A percentile compares a stretch with the other conserved stretches of the same genome.
Evolutionary conservation across 2,113 vertebrate genomes (phyloP).

Genomic region (Peromyscus leucopus): DNA sequence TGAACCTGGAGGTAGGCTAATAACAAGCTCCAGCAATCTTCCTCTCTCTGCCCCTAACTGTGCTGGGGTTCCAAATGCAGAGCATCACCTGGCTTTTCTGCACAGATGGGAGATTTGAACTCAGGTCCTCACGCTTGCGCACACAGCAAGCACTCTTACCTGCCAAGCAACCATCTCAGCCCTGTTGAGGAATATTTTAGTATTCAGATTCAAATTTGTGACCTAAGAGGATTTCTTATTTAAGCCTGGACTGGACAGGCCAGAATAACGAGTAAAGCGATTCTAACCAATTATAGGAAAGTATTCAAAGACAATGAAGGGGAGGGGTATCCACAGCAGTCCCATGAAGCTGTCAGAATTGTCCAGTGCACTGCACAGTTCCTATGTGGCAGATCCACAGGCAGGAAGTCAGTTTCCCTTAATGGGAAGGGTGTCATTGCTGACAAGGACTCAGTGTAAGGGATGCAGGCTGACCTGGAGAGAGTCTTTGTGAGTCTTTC

Average conservation of each 20-base stretch:
- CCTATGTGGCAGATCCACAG: too few species aligned
- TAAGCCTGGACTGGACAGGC: not conserved
- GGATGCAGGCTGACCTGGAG: not conserved
- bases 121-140: not conserved
- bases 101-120: not conserved
- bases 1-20: not conserved
- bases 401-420: not conserved
- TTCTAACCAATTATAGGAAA: not conserved
- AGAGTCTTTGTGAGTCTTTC: too few species aligned
- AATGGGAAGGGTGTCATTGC: not conserved
- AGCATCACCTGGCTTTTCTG: not conserved
- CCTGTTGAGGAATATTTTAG: not conserved
- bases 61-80: not conserved
- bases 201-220: not conserved
- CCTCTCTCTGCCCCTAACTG: not conserved
- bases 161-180: not conserved
- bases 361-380: not conserved
- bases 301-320: not conserved
- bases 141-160: not conserved
- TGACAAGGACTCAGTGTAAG: not conserved
- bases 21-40: too few species aligned
- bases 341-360: not conserved
- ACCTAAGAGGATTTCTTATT: not conserved
- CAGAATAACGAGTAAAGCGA: not conserved
- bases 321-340: not conserved